Evolutionary conservation across 1,140 invertebrate species (phyloP).

Genomic region (Meloidogyne floridensis): DNA sequence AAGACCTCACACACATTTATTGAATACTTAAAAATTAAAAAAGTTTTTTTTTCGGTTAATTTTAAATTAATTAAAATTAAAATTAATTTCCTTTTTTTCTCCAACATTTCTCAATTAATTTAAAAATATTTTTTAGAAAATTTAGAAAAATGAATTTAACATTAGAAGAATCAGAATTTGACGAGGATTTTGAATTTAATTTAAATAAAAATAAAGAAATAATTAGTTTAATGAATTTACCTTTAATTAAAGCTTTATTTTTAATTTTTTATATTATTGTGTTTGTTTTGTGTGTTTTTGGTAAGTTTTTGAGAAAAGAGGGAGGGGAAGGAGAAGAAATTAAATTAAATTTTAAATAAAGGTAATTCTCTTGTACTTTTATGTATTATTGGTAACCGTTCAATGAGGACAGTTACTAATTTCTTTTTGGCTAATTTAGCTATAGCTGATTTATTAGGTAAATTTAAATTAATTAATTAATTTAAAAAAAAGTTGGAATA

Average conservation of each 20-base stretch:
- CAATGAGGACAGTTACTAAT: constrained; percentile 75
- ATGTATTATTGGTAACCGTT: constrained; percentile 37
- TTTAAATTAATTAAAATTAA: too few species aligned
- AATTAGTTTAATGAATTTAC: constrained; percentile 31
- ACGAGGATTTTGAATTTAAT: background rate
- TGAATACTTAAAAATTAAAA: too few species aligned
- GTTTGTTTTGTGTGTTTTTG: constrained; percentile 37
- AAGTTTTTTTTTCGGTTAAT: too few species aligned
- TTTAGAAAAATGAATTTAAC: background rate
- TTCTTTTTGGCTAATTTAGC: constrained; percentile 80
- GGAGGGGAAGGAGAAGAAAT: too few species aligned
- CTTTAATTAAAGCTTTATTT: constrained; percentile 24
- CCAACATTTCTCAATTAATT: too few species aligned
- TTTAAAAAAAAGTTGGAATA: constrained; percentile 72
- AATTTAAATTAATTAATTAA: background rate
- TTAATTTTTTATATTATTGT: constrained; percentile 37
- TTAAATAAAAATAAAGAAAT: background rate
- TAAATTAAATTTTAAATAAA: background rate
- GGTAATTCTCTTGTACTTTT: constrained; percentile 37
- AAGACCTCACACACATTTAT: too few species aligned
- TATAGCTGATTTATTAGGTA: constrained; percentile 55
- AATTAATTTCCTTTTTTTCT: too few species aligned
- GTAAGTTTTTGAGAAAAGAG: background rate
- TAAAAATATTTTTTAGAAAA: background rate
- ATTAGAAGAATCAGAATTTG: too few species aligned